Evolutionary conservation across 2,113 vertebrate genomes (phyloP), one percentile per base, ranked within the genome.

Genomic region (Lipophrys pholis): DNA sequence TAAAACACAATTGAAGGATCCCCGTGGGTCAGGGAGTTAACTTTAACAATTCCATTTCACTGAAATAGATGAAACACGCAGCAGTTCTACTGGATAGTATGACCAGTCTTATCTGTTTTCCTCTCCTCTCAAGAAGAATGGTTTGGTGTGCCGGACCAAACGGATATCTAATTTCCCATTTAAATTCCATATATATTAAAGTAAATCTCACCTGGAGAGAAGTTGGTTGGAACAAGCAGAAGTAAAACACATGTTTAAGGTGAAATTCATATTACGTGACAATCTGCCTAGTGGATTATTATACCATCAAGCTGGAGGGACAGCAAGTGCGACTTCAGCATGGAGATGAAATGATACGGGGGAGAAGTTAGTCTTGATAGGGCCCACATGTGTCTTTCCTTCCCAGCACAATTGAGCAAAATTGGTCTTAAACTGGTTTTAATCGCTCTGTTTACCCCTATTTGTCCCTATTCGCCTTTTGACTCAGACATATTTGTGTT

Each of bases 41-140:
- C 51, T 78, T 36, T 65, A 52, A 64, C 66, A 75, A 87, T 87
- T 88, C 79, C 81, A 78, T 69, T 83, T 70, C 21, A 54, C 36
- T 84, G 69, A 85, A 81, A 83, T 84, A 70, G 84, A 59, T 60
- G 46, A 64, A 78, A 74, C 61, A 61, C 65, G 59, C 64, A 74
- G 36, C 30, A 38, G 1, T 73, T 69, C 42, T 70, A 49, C 35
- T 46, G 48, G 39, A 6, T 50, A 43, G 71, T 46, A 62, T 61
- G 51, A 73, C 15, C 43, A 46, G 50, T 46, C 61, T 64, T 45
- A 8, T 68, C 41, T 42, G 68, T 17, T 10, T 5, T 46, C 49
- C 58, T 59, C 43, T 60, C 59, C 14, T 48, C 46, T 46, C 62
- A 41, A 3, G 6, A 61, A 3, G 57, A 58, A 21, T 56, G 15